Conservation (phyloP, 2,113 vertebrate species). For the Peromyscus californicus region DNA sequence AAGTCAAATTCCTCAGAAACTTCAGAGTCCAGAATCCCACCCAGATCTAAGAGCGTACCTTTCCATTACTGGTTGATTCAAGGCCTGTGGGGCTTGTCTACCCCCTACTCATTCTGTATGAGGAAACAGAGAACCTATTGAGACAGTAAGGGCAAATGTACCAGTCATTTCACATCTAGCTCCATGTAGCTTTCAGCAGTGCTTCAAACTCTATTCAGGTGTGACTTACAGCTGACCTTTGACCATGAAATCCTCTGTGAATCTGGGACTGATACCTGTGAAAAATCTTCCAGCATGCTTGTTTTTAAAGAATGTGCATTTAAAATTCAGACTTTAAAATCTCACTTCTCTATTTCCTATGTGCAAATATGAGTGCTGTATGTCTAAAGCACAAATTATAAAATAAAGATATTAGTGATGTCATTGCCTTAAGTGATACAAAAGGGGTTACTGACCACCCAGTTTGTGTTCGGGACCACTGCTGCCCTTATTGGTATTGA, state of each 20-base stretch:
- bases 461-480: accelerated
- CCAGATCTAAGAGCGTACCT: background rate
- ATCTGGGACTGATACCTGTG: background rate
- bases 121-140: background rate
- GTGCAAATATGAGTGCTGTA: background rate
- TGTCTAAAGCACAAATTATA: background rate
- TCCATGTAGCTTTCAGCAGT: background rate
- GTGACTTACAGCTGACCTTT: background rate
- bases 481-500: background rate
- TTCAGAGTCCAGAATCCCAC: background rate
- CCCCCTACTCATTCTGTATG: background rate
- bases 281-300: background rate
- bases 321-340: background rate
- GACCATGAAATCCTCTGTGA: background rate
- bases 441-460: background rate
- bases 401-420: background rate
- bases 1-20: constrained; percentile 33
- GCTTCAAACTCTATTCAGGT: background rate
- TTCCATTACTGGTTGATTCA: background rate
- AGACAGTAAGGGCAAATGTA: background rate
- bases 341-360: background rate
- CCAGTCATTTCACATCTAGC: background rate
- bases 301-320: background rate
- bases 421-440: background rate
- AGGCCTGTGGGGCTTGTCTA: background rate